phyloP scores from a whole-genome alignment of 1,140 invertebrate genomes.

The Bombus balteatus region DNA sequence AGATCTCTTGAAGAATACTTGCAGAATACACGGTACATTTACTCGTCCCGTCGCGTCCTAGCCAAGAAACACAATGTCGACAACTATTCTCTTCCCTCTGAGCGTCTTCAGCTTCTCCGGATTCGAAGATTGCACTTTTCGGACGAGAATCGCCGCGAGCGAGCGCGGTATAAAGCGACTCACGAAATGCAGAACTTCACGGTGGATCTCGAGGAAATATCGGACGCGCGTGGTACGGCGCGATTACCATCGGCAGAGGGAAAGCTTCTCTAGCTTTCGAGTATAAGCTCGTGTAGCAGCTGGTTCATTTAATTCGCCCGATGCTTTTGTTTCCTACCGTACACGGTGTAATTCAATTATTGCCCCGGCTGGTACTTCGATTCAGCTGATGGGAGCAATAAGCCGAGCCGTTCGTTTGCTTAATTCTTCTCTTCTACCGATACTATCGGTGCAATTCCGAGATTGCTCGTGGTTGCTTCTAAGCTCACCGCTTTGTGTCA shows the following conservation, averaged over 20 bases:
- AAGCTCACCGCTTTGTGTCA: not conserved
- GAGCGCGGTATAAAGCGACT: not conserved
- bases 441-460: not conserved
- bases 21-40: not conserved
- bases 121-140: not conserved
- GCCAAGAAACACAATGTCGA: not conserved
- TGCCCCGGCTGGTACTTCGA: not conserved
- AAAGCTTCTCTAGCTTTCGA: not conserved
- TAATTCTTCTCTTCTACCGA: not conserved
- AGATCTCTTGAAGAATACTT: not conserved
- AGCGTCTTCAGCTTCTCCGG: not conserved
- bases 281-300: conserved; percentile 5
- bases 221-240: not conserved
- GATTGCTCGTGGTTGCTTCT: not conserved
- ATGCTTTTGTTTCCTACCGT: not conserved
- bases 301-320: conserved; percentile 1
- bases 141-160: not conserved
- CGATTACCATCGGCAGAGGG: not conserved
- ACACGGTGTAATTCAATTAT: conserved; percentile 2
- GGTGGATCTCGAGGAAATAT: not conserved
- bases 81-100: no score
- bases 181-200: not conserved
- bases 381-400: not conserved
- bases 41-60: not conserved
- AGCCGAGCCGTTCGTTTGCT: conserved; percentile 1